These are phyloP conservation scores for Chironomus tepperi DNA, from an alignment of 1,140 invertebrate genomes.

Conservation along the genomic window DNA sequence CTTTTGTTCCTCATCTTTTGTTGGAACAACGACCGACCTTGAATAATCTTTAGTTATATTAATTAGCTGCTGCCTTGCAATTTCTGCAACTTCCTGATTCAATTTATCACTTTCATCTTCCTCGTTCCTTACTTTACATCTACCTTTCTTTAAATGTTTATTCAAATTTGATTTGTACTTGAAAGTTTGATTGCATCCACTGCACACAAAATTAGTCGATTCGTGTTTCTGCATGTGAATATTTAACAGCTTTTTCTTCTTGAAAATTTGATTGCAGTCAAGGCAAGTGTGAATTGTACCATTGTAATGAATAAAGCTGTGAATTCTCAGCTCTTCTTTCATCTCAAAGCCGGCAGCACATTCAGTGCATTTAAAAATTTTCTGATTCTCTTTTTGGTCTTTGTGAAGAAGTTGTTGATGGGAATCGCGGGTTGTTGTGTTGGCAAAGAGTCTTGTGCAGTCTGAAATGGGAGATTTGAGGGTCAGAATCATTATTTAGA, in stretches of 20 bases:
- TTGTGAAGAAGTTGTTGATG: not conserved
- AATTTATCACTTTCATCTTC: not conserved
- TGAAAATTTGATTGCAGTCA: constrained; percentile 40
- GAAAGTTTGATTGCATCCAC: constrained; percentile 37
- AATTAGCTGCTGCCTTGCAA: not conserved
- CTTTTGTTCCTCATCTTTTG: not conserved
- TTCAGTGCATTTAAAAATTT: not conserved
- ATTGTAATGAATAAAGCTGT: constrained; percentile 52
- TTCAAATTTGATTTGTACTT: constrained; percentile 2
- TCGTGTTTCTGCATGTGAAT: constrained; percentile 37
- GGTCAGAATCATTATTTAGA: not conserved
- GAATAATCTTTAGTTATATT: constrained; percentile 1
- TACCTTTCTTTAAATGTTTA: not conserved
- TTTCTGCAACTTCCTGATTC: not conserved
- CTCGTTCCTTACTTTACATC: not conserved
- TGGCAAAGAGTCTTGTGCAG: not conserved
- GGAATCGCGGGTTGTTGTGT: constrained; percentile 5
- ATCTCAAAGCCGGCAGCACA: not conserved
- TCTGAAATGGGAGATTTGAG: not conserved
- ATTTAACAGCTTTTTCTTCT: constrained; percentile 37
- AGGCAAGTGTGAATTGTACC: constrained; percentile 58
- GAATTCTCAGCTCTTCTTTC: constrained; percentile 36
- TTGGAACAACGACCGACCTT: not conserved
- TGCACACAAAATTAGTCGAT: constrained; percentile 37
- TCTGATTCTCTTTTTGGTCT: not conserved